A percentile compares a stretch with the other conserved stretches of the same genome.
These are phyloP conservation scores for Cosmopolites sordidus DNA, from an alignment of 2,888 invertebrate species.

Conservation along the genomic window DNA sequence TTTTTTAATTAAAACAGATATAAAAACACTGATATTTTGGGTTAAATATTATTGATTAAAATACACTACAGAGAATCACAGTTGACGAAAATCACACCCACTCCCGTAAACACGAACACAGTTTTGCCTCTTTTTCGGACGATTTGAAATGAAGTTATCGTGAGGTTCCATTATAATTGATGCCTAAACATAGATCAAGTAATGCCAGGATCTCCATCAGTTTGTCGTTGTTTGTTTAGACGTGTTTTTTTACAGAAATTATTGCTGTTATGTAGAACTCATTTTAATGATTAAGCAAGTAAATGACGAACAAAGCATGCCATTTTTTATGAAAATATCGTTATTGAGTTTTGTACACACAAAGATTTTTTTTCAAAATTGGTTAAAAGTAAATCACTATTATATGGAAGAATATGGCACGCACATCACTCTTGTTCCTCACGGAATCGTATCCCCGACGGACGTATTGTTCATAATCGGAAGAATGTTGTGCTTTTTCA, in stretches of 20 bases:
- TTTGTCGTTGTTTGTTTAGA: background rate
- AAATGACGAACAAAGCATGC: no score
- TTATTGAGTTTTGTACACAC: no score
- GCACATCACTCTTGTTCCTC: background rate
- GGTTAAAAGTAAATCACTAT: no score
- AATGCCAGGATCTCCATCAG: background rate
- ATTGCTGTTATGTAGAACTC: background rate
- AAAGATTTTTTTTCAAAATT: no score
- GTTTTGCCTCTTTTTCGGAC: slow-evolving; percentile 18
- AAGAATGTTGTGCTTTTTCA: background rate
- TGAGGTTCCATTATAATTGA: slow-evolving; percentile 23
- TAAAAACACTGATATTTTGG: background rate
- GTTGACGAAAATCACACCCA: slow-evolving; percentile 1
- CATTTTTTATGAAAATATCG: no score
- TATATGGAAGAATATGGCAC: background rate
- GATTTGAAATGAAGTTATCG: slow-evolving; percentile 21
- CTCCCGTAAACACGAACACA: background rate
- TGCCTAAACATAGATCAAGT: background rate
- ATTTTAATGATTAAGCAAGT: background rate
- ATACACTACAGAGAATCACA: slow-evolving; percentile 19
- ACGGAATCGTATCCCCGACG: no score
- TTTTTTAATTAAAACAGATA: no score
- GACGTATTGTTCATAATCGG: no score
- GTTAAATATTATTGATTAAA: background rate
- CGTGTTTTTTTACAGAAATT: no score